These are phyloP conservation scores for Herminia tarsipennalis DNA, from an alignment of 2,888 invertebrate genomes.

Conservation along the genomic window DNA sequence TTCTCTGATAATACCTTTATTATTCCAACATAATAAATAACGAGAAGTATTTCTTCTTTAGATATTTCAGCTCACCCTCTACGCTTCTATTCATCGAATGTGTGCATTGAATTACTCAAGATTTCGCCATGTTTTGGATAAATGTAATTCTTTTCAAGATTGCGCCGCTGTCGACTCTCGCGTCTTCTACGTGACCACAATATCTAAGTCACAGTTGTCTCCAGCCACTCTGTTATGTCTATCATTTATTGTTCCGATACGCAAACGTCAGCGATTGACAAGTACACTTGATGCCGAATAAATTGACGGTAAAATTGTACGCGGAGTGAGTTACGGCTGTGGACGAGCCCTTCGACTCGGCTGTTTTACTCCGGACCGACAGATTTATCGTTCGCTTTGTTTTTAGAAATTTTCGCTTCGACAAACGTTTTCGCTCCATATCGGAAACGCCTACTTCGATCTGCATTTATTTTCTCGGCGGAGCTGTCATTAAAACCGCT, in stretches of 20 bases:
- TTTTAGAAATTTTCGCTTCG: constrained; percentile 64
- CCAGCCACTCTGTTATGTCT: constrained; percentile 73
- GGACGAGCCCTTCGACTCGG: constrained; percentile 69
- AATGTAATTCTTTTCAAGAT: constrained; percentile 83
- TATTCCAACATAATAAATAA: constrained; percentile 21
- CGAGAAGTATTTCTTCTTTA: constrained; percentile 23
- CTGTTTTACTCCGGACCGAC: constrained; percentile 60
- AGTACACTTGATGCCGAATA: constrained; percentile 81
- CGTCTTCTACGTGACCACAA: constrained; percentile 78
- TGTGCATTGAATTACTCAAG: constrained; percentile 79
- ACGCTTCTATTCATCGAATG: constrained; percentile 54
- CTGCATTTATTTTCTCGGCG: constrained; percentile 35
- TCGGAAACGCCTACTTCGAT: constrained; percentile 39
- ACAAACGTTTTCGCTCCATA: constrained; percentile 51
- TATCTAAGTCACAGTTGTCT: constrained; percentile 70
- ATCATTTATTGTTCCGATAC: constrained; percentile 81
- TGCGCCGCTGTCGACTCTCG: constrained; percentile 72
- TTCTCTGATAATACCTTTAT: constrained; percentile 7
- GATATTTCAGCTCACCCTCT: constrained; percentile 27
- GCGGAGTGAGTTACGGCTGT: constrained; percentile 77
- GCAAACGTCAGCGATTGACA: constrained; percentile 82
- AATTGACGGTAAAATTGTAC: constrained; percentile 79
- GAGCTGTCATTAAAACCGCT: constrained; percentile 45
- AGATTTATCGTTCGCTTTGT: constrained; percentile 73
- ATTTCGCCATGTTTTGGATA: constrained; percentile 78